Evolutionary conservation across 2,113 vertebrate species (phyloP), one percentile per base, ranked within the genome.

Genomic region (Plecturocebus donacophilus): DNA sequence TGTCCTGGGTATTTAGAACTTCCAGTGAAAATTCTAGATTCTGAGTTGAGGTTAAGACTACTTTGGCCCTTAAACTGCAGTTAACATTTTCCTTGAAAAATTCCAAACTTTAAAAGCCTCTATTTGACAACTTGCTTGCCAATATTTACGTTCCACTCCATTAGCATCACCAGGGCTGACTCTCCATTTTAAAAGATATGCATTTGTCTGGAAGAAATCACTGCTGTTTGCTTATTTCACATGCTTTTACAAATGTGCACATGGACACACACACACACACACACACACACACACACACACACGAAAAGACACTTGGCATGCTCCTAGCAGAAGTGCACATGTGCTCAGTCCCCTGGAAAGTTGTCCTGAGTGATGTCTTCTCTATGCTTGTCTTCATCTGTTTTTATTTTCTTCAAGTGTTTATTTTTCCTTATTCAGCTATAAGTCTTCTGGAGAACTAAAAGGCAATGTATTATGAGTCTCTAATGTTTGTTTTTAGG

Each of bases 61-160:
- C 61, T 92, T 97, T 73, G 84, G 89, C 52, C 58, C 81, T 97
- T 97, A 95, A 95, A 85, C 91, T 85, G 45, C 75, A 97, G 95
- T 97, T 97, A 97, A 97, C 97, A 96, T 95, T 98, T 98, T 87
- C 93, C 96, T 96, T 97, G 80, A 97, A 88, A 97, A 98, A 87
- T 92, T 42, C 58, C 75, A 97, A 75, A 52, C 87, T 97, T 96
- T 97, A 90, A 97, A 95, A 96, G 89, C 87, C 27, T 97, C 75
- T 90, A 87, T 95, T 97, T 97, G 96, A 98, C 84, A 95, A 96
- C 89, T 61, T 91, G 89, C 91, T 97, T 86, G 83, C 89, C 91
- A 97, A 90, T 97, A 97, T 97, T 98, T 97, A 97, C 68, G 90
- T 92, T 97, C 95, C 49, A 76, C 38, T 97, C 93, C 52, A 97